These are phyloP conservation scores for Hiodon tergisus DNA, from an alignment of 2,113 vertebrate species.

Conservation along the genomic window DNA sequence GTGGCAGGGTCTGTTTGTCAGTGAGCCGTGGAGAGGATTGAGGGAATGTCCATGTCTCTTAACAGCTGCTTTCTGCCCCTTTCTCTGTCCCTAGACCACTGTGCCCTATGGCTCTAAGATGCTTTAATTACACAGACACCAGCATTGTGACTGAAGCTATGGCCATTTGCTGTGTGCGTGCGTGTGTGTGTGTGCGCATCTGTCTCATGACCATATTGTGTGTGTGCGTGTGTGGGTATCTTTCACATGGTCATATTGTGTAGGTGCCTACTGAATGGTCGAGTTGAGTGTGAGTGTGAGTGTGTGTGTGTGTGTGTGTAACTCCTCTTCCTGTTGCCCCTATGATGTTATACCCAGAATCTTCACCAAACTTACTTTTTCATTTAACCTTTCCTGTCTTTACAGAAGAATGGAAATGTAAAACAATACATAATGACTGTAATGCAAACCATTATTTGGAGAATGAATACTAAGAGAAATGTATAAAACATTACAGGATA, in stretches of 20 bases:
- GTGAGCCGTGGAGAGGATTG: conserved; percentile 28
- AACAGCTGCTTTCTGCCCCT: conserved; percentile 22
- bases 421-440: too few species aligned
- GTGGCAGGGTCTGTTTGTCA: conserved; percentile 38
- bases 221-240: not conserved
- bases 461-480: too few species aligned
- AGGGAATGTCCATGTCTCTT: conserved; percentile 41
- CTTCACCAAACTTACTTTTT: too few species aligned
- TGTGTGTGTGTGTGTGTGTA: conserved; percentile 7
- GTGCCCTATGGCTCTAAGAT: conserved; percentile 21
- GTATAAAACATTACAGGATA: too few species aligned
- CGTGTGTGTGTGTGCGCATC: conserved; percentile 3
- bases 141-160: conserved; percentile 26
- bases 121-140: conserved; percentile 28
- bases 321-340: not conserved
- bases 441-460: too few species aligned
- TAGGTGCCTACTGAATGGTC: conserved; percentile 25
- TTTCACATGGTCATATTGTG: conserved; percentile 39
- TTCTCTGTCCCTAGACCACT: conserved; percentile 13
- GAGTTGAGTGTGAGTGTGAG: not conserved
- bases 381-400: too few species aligned
- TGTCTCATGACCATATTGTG: not conserved
- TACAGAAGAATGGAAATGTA: too few species aligned
- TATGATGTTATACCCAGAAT: too few species aligned
- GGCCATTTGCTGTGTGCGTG: conserved; percentile 25